Evolutionary conservation across 2,113 vertebrate species (phyloP).

Genomic region (Saimiri boliviensis): DNA sequence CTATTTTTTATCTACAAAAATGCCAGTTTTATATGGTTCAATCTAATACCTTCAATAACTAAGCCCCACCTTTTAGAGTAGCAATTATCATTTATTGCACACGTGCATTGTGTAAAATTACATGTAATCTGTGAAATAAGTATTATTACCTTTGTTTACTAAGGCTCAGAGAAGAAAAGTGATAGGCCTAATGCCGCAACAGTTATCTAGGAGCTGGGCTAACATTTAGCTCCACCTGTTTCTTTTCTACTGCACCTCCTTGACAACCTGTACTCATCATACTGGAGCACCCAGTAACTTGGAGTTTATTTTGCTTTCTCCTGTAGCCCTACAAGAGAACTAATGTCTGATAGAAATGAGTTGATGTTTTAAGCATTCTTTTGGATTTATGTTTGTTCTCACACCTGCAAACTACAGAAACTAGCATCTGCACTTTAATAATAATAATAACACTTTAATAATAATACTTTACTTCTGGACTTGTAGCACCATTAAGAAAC

Average conservation of each 20-base stretch:
- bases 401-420: constrained; percentile 29
- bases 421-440: neutral
- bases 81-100: neutral
- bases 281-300: neutral
- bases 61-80: neutral
- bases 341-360: constrained; percentile 18
- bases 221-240: neutral
- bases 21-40: neutral
- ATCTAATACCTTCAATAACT: neutral
- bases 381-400: constrained; percentile 55
- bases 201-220: neutral
- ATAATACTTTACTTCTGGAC: neutral
- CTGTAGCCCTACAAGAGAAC: constrained; percentile 1
- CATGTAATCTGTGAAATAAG: neutral
- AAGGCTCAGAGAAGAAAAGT: neutral
- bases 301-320: neutral
- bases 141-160: neutral
- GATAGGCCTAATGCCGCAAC: too few species aligned
- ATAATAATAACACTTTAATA: neutral
- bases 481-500: constrained; percentile 31
- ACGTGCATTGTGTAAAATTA: neutral
- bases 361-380: neutral
- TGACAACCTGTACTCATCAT: neutral
- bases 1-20: neutral
- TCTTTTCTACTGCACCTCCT: neutral